phyloP scores from a whole-genome alignment of 2,797 vertebrate species.

The Acanthurus lineatus region DNA sequence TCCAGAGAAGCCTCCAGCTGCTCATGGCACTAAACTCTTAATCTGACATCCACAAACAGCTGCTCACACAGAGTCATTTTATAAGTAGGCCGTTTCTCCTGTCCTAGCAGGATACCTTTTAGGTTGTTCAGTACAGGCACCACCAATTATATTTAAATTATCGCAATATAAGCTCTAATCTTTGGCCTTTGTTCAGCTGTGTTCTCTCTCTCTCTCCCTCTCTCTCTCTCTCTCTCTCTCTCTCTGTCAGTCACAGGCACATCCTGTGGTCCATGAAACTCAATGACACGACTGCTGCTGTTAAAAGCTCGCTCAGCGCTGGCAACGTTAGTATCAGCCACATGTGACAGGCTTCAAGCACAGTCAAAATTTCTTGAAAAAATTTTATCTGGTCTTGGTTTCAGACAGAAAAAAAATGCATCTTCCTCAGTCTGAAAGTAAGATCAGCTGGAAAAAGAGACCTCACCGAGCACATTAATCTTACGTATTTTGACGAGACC shows the following conservation, averaged over 20 bases:
- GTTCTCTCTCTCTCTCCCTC: neutral
- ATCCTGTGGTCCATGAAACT: neutral
- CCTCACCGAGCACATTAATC: slow-evolving; percentile 71
- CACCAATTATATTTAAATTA: neutral
- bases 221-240: neutral
- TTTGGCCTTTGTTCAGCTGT: neutral
- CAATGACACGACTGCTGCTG: neutral
- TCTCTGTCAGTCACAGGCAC: neutral
- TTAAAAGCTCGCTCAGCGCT: neutral
- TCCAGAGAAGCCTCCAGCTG: too few relatives aligned
- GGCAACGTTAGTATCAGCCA: neutral
- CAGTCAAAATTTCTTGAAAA: neutral
- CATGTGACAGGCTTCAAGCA: neutral
- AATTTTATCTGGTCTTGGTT: neutral
- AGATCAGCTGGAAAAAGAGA: slow-evolving; percentile 65
- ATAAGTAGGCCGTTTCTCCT: too few relatives aligned
- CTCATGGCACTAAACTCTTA: too few relatives aligned
- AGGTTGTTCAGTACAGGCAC: neutral
- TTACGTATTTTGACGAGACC: slow-evolving; percentile 66
- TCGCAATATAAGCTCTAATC: neutral
- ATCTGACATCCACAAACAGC: too few relatives aligned
- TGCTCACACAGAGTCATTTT: too few relatives aligned
- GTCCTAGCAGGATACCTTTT: too few relatives aligned
- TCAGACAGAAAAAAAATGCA: neutral
- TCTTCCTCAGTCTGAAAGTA: slow-evolving; percentile 50